Base-by-base conservation (phyloP, 2,797 vertebrate species). In the Molossus alvarezi region DNA sequence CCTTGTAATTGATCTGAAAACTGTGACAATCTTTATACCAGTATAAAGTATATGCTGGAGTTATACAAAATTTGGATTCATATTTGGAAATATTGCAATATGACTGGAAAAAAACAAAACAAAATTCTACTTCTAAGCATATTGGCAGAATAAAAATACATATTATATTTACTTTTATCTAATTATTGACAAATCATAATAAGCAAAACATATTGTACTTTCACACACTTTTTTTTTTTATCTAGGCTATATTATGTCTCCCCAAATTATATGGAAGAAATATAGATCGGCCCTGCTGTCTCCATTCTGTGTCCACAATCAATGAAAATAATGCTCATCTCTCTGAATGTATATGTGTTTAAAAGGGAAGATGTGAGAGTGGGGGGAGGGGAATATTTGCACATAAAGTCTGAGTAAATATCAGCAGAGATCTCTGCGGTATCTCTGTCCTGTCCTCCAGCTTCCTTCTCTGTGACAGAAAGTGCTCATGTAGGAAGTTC, bases 241-340 rank as follows among this genome's bases (percentile, higher is more conserved):
- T 62, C 18, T 57, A 67, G 9, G 6, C 41, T 91, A 55, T 25
- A 64, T 33, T 33, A 62, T 13, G 12, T 18, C 20, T 71, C 65
- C 45, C 3, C 6, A 89, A 58, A 62, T 60, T 82, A 69, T 80
- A 17, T 21, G 25, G 2, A 11, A 20, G 11, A 55, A 92, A 96
- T 94, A 94, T 91, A 97, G 96, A 98, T 97, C 90, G 64, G 90
- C 79, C 25, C 72, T 94, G 51, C 75, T 96, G 87, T 94, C 76
- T 98, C 95, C 91, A 92, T 73, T 97, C 84, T 92, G 96, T 83
- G 45, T 94, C 92, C 95, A 64, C 96, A 97, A 86, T 96, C 97
- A 94, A 69, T 96, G 95, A 94, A 97, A 97, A 97, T 90, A 97
- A 91, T 69, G 53, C 60, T 82, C 72, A 73, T 96, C 84, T 90